Conservation (phyloP, 2,797 vertebrate genomes). For the Paratrypauchen microcephalus region DNA sequence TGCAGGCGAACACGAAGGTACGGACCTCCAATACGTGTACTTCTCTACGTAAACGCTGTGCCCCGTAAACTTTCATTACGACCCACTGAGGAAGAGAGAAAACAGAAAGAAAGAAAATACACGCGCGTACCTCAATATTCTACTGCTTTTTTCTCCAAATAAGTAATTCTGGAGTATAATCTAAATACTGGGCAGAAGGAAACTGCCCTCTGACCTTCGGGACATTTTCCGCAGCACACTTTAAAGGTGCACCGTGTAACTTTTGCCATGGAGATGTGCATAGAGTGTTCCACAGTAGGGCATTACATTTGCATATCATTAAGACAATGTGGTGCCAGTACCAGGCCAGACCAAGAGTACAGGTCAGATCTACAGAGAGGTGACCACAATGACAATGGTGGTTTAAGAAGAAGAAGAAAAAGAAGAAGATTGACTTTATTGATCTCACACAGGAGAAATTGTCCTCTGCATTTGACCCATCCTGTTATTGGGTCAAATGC, state of each 20-base stretch:
- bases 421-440: no score
- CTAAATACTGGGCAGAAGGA: neutral
- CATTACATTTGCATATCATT: neutral
- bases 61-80: slow-evolving; percentile 15
- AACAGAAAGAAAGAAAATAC: neutral
- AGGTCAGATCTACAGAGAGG: neutral
- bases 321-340: neutral
- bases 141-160: slow-evolving; percentile 13
- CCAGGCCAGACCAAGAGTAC: neutral
- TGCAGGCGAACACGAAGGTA: slow-evolving; percentile 25
- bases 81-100: neutral
- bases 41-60: slow-evolving; percentile 6
- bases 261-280: neutral
- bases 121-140: slow-evolving; percentile 24
- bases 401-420: no score
- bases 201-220: neutral
- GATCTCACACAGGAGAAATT: no score
- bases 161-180: neutral
- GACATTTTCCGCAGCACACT: neutral
- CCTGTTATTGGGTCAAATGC: no score
- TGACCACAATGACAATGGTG: neutral
- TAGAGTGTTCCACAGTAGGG: neutral
- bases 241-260: neutral
- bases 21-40: slow-evolving; percentile 28
- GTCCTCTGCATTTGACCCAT: no score